These are phyloP conservation scores for Nymphicus hollandicus DNA, from an alignment of 2,113 vertebrate genomes.

Conservation along the genomic window DNA sequence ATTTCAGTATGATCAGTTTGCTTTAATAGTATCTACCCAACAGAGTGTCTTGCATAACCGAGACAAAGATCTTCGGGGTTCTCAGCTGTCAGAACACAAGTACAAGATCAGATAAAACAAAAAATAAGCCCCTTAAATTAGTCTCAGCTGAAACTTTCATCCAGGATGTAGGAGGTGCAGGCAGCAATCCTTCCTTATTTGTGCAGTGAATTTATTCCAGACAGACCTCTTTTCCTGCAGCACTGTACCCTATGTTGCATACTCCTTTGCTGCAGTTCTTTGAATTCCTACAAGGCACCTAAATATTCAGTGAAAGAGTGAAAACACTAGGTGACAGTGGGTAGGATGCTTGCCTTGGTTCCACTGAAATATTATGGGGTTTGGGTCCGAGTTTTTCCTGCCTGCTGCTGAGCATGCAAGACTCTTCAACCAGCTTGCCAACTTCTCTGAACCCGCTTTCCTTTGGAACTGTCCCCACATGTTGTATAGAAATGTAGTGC, in stretches of 20 bases:
- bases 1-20: background rate
- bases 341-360: background rate
- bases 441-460: background rate
- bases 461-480: rapidly evolving
- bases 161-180: background rate
- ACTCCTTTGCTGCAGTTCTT: background rate
- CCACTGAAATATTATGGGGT: background rate
- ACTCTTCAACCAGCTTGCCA: background rate
- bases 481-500: rapidly evolving
- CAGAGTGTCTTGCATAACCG: background rate
- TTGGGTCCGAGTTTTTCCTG: background rate
- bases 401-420: background rate
- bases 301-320: background rate
- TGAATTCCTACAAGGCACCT: background rate
- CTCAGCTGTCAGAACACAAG: background rate
- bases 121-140: background rate
- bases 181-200: rapidly evolving
- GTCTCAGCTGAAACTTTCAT: background rate
- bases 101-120: background rate
- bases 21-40: background rate
- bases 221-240: background rate
- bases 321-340: background rate
- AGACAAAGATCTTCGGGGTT: background rate
- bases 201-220: background rate
- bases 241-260: background rate